Conservation (phyloP, 2,113 vertebrate species). For the Micronisus gabar region DNA sequence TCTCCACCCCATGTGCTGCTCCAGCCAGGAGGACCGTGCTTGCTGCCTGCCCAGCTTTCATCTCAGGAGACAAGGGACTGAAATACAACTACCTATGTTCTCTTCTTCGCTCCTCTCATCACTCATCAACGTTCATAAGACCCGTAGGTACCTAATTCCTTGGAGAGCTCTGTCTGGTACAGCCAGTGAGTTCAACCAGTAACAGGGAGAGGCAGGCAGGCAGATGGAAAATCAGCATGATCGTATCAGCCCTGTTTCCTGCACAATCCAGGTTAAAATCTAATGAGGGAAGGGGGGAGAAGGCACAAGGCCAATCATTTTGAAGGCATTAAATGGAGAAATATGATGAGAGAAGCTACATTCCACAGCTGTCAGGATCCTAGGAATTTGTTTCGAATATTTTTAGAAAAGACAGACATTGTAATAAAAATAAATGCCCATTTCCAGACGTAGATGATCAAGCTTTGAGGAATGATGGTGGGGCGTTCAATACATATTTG, state of each 20-base stretch:
- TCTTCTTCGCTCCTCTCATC: background rate
- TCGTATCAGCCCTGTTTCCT: background rate
- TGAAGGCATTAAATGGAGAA: background rate
- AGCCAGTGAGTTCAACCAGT: background rate
- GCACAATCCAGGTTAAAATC: background rate
- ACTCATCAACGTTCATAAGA: background rate
- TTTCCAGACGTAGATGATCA: constrained; percentile 1
- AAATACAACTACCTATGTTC: background rate
- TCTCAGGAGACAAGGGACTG: background rate
- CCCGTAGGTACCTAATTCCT: background rate
- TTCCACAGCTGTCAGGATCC: background rate
- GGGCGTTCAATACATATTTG: background rate
- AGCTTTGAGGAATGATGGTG: background rate
- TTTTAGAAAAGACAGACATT: background rate
- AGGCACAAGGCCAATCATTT: background rate
- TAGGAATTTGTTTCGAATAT: constrained; percentile 16
- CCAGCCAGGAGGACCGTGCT: background rate
- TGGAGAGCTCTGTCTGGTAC: background rate
- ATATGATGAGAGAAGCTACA: background rate
- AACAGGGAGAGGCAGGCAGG: background rate
- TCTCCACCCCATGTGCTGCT: background rate
- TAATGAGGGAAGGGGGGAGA: background rate
- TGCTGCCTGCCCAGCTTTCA: background rate
- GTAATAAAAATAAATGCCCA: constrained; percentile 15
- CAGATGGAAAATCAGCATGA: background rate